These are phyloP conservation scores for Neuroterus valhalla DNA, from an alignment of 1,140 invertebrate species.

Conservation along the genomic window DNA sequence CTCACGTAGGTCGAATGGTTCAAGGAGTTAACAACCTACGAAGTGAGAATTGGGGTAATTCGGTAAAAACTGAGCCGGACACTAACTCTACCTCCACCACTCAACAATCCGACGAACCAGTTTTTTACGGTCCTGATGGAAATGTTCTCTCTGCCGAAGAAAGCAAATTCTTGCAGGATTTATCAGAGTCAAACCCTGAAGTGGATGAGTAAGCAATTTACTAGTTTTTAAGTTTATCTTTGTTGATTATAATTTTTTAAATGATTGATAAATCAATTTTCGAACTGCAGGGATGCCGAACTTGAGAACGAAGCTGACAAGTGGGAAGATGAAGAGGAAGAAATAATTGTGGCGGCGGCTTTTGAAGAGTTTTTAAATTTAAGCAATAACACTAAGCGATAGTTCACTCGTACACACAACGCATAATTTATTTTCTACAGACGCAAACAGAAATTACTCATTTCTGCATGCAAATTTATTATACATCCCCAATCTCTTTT, in stretches of 20 bases:
- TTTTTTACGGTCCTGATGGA: slow-evolving; percentile 72
- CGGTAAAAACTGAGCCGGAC: slow-evolving; percentile 17
- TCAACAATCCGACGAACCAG: slow-evolving; percentile 60
- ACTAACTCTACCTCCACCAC: slow-evolving; percentile 49
- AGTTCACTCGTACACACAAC: background rate
- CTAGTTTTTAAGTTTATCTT: slow-evolving; percentile 39
- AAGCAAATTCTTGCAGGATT: slow-evolving; percentile 66
- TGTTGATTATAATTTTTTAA: too few relatives aligned
- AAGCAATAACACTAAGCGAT: slow-evolving; percentile 8
- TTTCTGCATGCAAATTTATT: background rate
- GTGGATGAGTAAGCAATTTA: slow-evolving; percentile 52
- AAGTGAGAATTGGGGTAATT: slow-evolving; percentile 66
- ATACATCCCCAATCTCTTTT: background rate
- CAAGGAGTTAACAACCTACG: slow-evolving; percentile 67
- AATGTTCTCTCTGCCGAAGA: slow-evolving; percentile 69
- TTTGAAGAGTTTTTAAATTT: slow-evolving; percentile 70
- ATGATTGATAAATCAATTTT: slow-evolving; percentile 31
- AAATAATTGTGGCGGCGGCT: slow-evolving; percentile 65
- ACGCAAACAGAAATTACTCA: background rate
- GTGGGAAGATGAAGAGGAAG: slow-evolving; percentile 61
- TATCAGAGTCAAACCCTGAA: slow-evolving; percentile 43
- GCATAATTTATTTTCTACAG: slow-evolving; percentile 21
- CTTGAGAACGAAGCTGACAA: slow-evolving; percentile 38
- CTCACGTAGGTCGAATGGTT: slow-evolving; percentile 67
- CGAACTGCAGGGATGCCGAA: slow-evolving; percentile 44